Percentiles rank a stretch among this genome's conserved stretches.
Evolutionary conservation across 2,113 vertebrate genomes (phyloP).

Genomic region (Heterochromis multidens): DNA sequence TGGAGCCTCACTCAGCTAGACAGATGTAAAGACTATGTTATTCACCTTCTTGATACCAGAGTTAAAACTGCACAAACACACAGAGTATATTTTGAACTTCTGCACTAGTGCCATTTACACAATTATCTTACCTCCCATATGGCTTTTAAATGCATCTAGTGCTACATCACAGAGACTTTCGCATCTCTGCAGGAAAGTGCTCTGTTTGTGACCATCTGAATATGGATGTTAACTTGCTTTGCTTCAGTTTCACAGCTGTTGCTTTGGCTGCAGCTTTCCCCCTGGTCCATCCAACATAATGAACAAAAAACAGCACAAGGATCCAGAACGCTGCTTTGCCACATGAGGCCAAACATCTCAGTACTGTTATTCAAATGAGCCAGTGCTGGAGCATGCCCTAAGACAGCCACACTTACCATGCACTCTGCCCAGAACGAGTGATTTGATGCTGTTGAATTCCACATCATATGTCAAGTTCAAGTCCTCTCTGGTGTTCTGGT

Average conservation of each 20-base stretch:
- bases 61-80: neutral
- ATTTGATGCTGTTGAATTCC: constrained; percentile 87
- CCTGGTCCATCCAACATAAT: neutral
- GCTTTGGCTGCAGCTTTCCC: neutral
- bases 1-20: neutral
- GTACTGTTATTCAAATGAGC: constrained; percentile 32
- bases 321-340: neutral
- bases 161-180: neutral
- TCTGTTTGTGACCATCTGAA: neutral
- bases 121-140: neutral
- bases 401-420: constrained; percentile 77
- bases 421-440: constrained; percentile 84
- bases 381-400: neutral
- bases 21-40: neutral
- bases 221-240: constrained; percentile 6
- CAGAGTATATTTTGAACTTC: neutral
- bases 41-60: neutral
- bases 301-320: constrained; percentile 7
- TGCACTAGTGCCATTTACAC: neutral
- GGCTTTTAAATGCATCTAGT: neutral
- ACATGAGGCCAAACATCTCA: neutral
- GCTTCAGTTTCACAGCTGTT: neutral
- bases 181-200: neutral
- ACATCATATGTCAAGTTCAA: constrained; percentile 84
- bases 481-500: constrained; percentile 79